A percentile compares a stretch with the other conserved stretches of the same genome.
Evolutionary conservation across 2,797 vertebrate species (phyloP).

Genomic region (Acropternis orthonyx): DNA sequence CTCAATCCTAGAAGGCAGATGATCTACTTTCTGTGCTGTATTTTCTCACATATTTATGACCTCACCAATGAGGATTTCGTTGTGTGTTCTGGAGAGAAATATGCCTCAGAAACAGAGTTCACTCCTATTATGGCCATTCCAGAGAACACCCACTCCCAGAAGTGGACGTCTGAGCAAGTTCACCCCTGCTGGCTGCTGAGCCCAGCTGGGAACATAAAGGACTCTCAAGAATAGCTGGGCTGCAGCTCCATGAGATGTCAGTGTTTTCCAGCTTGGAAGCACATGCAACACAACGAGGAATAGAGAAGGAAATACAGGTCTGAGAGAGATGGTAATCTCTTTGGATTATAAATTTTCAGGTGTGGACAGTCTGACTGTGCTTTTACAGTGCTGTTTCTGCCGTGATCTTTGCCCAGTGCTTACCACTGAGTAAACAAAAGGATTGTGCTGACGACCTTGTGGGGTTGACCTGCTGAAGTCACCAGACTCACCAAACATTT

Average conservation of each 20-base stretch:
- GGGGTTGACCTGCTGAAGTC: neutral
- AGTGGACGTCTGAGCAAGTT: neutral
- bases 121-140: neutral
- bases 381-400: neutral
- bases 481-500: neutral
- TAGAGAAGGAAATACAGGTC: neutral
- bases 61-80: neutral
- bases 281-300: accelerated
- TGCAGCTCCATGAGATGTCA: accelerated
- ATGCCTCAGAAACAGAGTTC: neutral
- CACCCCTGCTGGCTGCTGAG: neutral
- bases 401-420: neutral
- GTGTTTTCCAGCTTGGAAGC: neutral
- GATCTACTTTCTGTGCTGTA: neutral
- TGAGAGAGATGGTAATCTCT: neutral
- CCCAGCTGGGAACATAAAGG: accelerated
- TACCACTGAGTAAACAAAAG: neutral
- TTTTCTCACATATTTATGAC: neutral
- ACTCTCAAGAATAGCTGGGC: neutral
- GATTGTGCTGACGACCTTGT: neutral
- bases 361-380: neutral
- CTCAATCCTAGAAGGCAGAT: neutral
- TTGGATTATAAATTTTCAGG: neutral
- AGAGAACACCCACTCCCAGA: neutral
- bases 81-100: neutral